phyloP scores from a whole-genome alignment of 2,797 vertebrate species.

The Arrhamphus sclerolepis region DNA sequence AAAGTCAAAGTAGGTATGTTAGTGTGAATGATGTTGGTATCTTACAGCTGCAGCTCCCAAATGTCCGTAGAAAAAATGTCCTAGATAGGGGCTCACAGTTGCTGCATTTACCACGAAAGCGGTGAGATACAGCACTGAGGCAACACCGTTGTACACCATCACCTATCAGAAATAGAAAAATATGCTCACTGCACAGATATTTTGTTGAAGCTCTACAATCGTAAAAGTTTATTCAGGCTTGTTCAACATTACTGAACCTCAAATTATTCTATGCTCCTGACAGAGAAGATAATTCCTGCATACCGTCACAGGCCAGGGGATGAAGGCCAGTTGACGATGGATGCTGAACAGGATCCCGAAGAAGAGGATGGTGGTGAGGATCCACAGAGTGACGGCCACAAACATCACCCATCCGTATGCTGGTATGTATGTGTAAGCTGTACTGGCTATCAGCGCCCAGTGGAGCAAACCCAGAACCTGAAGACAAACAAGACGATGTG shows the following conservation, averaged over 20 bases:
- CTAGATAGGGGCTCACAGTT: conserved; percentile 20
- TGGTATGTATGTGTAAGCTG: conserved; percentile 14
- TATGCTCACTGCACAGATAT: no score
- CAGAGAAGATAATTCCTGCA: conserved; percentile 24
- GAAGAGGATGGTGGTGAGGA: conserved; percentile 86
- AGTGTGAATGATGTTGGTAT: conserved; percentile 16
- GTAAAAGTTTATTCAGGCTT: no score
- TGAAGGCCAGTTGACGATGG: conserved; percentile 63
- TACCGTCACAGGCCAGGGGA: conserved; percentile 90
- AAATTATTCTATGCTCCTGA: no score
- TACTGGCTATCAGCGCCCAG: conserved; percentile 87
- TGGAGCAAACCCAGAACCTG: conserved; percentile 89
- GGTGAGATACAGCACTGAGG: conserved; percentile 84
- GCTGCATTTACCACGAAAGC: conserved; percentile 85
- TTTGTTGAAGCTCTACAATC: not conserved
- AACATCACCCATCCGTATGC: conserved; percentile 93
- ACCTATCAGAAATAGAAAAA: conserved; percentile 52
- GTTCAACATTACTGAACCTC: no score
- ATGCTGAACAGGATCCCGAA: conserved; percentile 80
- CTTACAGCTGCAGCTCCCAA: conserved; percentile 87
- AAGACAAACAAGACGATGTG: not conserved
- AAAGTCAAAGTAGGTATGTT: no score
- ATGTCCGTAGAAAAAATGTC: conserved; percentile 63
- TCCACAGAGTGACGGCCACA: conserved; percentile 89
- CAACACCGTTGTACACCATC: conserved; percentile 76